Evolutionary conservation across 1,140 invertebrate genomes (phyloP).

Genomic region (Trypoxylus dichotomus): DNA sequence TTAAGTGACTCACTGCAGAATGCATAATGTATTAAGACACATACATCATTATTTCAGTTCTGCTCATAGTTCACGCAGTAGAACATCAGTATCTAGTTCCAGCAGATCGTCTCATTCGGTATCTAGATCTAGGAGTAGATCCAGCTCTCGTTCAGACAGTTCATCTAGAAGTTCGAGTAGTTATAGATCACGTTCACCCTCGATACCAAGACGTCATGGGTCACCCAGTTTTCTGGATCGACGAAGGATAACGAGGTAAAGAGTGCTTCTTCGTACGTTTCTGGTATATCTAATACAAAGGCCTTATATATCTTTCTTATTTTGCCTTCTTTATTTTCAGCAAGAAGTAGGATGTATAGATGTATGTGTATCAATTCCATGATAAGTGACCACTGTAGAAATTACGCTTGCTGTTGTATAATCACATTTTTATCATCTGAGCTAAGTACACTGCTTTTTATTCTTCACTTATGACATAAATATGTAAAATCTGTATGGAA

Average conservation of each 20-base stretch:
- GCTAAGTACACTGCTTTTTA: not conserved
- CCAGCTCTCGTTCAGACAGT: conserved; percentile 57
- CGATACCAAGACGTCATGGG: conserved; percentile 83
- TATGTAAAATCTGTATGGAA: not conserved
- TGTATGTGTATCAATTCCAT: conserved; percentile 20
- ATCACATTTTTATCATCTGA: conserved; percentile 6
- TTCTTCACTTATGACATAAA: not conserved
- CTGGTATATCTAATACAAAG: not conserved
- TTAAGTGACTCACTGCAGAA: too few relatives aligned
- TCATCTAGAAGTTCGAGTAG: conserved; percentile 49
- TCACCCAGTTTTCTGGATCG: conserved; percentile 89
- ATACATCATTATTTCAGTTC: conserved; percentile 32
- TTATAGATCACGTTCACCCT: conserved; percentile 74
- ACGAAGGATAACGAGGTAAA: conserved; percentile 87
- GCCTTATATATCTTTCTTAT: conserved; percentile 25
- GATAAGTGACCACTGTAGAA: conserved; percentile 25
- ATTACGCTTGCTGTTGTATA: conserved; percentile 21
- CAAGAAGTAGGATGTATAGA: conserved; percentile 25
- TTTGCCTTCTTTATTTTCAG: conserved; percentile 30
- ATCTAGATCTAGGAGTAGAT: conserved; percentile 56
- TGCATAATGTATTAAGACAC: too few relatives aligned
- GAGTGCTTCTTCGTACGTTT: not conserved
- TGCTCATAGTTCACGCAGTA: conserved; percentile 41
- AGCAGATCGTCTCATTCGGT: conserved; percentile 51
- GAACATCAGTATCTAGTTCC: conserved; percentile 55